Conservation (phyloP, 2,113 vertebrate genomes). For the Alethe castanea region DNA sequence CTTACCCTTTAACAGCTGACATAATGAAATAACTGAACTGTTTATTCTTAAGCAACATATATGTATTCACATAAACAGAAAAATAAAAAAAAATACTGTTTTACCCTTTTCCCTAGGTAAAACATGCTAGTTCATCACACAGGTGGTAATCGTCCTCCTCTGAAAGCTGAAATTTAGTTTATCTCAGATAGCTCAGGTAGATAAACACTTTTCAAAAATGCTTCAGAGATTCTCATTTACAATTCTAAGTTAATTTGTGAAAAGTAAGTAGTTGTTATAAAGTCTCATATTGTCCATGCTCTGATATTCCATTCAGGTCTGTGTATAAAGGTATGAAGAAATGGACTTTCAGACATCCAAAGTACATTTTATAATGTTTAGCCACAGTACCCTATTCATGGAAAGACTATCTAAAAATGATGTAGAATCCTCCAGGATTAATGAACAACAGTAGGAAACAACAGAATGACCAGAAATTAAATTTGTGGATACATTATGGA, state of each 20-base stretch:
- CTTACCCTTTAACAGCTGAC: not conserved
- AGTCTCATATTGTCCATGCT: not conserved
- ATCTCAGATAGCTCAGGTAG: not conserved
- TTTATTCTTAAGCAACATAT: not conserved
- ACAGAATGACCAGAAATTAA: not conserved
- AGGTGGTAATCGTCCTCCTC: not conserved
- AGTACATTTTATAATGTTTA: not conserved
- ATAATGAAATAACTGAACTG: not conserved
- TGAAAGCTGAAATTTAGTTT: not conserved
- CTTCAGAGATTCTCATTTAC: not conserved
- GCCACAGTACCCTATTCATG: not conserved
- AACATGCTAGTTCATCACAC: not conserved
- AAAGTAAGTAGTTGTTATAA: not conserved
- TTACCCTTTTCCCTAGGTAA: not conserved
- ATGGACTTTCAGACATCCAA: not conserved
- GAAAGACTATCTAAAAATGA: not conserved
- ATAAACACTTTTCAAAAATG: not conserved
- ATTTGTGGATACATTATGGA: not conserved
- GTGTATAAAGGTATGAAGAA: not conserved
- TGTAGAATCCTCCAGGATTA: not conserved
- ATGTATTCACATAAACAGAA: not conserved
- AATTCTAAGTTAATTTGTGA: not conserved
- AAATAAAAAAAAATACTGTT: not conserved
- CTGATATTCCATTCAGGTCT: not conserved
- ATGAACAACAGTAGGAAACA: not conserved